These are phyloP conservation scores for Sterrhoptilus dennistouni DNA, from an alignment of 2,113 vertebrate species.

Conservation along the genomic window DNA sequence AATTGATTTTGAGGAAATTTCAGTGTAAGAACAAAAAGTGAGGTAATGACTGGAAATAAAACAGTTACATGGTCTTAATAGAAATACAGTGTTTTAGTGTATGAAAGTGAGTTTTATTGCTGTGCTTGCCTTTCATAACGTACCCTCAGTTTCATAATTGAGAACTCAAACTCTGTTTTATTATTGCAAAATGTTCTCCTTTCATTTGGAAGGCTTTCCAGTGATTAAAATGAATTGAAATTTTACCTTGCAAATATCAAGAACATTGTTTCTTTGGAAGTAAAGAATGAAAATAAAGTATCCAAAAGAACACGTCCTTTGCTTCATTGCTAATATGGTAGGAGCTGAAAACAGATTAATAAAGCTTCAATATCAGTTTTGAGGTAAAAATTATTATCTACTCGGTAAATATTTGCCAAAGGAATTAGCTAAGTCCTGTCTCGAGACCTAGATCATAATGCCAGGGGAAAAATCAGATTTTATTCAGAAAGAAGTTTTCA, in stretches of 20 bases:
- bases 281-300: neutral
- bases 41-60: neutral
- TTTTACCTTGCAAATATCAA: neutral
- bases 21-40: neutral
- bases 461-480: neutral
- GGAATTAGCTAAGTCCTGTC: neutral
- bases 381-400: neutral
- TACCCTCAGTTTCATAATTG: neutral
- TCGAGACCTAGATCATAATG: neutral
- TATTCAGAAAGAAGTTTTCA: neutral
- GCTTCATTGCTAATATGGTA: neutral
- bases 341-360: neutral
- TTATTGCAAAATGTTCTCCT: neutral
- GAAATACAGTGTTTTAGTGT: neutral
- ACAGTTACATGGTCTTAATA: neutral
- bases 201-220: neutral
- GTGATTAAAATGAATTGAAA: neutral
- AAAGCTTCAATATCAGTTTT: neutral
- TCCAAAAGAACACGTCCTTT: neutral
- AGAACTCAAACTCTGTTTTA: neutral
- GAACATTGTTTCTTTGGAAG: neutral
- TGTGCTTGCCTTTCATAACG: neutral
- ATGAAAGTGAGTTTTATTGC: neutral
- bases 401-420: neutral
- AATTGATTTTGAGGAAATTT: neutral